Percentiles rank a stretch among this genome's conserved stretches.
phyloP scores from a whole-genome alignment of 2,113 vertebrate species.

The Ptilorrhoa leucosticta region DNA sequence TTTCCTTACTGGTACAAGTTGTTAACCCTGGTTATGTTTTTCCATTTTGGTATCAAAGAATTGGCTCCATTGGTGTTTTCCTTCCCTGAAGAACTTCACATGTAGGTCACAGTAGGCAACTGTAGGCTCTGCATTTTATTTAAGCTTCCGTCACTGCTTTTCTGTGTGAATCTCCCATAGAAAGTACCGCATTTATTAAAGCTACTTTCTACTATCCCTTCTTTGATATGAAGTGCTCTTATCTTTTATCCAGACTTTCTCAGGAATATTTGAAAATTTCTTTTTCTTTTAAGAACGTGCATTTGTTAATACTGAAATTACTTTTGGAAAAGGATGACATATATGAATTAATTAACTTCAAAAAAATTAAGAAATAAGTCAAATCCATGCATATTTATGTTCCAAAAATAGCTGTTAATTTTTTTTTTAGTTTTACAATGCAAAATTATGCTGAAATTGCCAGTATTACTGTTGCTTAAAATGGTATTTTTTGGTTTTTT shows the following conservation, averaged over 20 bases:
- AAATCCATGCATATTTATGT: background rate
- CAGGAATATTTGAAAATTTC: background rate
- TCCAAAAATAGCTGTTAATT: background rate
- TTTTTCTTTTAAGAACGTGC: background rate
- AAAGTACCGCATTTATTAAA: background rate
- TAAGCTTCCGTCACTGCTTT: background rate
- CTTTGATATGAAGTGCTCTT: background rate
- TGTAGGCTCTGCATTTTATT: background rate
- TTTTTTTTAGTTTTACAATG: background rate
- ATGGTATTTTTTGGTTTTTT: accelerated
- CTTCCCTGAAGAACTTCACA: background rate
- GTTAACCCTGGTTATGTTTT: background rate
- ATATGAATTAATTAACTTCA: background rate
- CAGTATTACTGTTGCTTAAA: background rate
- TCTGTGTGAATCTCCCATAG: background rate
- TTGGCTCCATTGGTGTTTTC: background rate
- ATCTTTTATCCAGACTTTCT: background rate
- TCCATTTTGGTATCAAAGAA: background rate
- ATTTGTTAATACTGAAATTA: background rate
- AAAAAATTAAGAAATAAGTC: background rate
- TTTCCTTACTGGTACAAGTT: background rate
- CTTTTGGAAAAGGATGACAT: background rate
- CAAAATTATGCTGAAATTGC: background rate
- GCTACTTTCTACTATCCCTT: background rate
- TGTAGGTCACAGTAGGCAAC: background rate